Evolutionary conservation across 2,113 vertebrate species (phyloP).

Genomic region (Anoplopoma fimbria): DNA sequence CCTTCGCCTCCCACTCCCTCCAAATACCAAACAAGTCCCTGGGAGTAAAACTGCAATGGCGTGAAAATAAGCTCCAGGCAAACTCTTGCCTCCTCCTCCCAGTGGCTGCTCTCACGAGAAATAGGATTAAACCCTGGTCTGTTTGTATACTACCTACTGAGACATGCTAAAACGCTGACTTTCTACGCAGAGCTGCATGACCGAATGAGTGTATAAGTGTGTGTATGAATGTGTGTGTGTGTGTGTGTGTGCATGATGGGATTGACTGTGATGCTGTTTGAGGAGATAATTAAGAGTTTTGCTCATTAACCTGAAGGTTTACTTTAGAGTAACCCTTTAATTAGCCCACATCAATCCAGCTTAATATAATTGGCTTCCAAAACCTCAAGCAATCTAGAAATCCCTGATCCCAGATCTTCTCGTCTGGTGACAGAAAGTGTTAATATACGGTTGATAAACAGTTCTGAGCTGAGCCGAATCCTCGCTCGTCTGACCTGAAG

Average conservation of each 20-base stretch:
- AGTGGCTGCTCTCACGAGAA: slow-evolving; percentile 58
- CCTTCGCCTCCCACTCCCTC: not conserved
- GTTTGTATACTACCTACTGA: slow-evolving; percentile 59
- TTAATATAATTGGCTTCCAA: slow-evolving; percentile 29
- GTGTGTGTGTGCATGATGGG: not conserved
- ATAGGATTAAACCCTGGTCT: slow-evolving; percentile 67
- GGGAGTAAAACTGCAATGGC: slow-evolving; percentile 45
- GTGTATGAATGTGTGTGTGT: not conserved
- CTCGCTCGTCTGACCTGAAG: not conserved
- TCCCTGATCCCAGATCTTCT: slow-evolving; percentile 1
- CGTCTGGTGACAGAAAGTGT: not conserved
- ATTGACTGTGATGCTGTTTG: slow-evolving; percentile 26
- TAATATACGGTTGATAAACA: not conserved
- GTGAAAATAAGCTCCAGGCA: slow-evolving; percentile 65
- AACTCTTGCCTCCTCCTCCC: slow-evolving; percentile 58
- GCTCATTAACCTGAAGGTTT: slow-evolving; percentile 51
- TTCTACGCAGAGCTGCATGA: slow-evolving; percentile 23
- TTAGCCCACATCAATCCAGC: slow-evolving; percentile 25
- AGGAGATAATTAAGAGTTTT: slow-evolving; percentile 49
- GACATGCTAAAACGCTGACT: slow-evolving; percentile 49
- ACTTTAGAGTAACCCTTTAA: slow-evolving; percentile 47
- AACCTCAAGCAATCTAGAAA: slow-evolving; percentile 12
- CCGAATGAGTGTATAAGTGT: slow-evolving; percentile 14
- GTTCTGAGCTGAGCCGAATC: not conserved
- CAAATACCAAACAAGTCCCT: slow-evolving; percentile 43